These are phyloP conservation scores for Laterallus jamaicensis DNA, from an alignment of 2,113 vertebrate genomes.

Conservation along the genomic window DNA sequence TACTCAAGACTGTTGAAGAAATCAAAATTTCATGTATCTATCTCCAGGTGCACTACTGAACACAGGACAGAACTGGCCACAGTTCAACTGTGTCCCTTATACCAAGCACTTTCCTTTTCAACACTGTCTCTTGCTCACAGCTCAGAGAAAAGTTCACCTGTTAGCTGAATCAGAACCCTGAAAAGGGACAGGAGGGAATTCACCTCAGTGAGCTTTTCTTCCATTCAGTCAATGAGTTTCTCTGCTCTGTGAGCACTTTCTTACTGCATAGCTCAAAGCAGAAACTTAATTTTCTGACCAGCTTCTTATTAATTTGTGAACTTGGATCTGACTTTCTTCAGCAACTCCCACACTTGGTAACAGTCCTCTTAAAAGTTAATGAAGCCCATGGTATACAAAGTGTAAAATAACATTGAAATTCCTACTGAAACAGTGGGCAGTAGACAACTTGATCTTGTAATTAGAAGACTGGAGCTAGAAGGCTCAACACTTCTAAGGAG, in stretches of 20 bases:
- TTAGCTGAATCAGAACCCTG: neutral
- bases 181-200: neutral
- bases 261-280: neutral
- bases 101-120: neutral
- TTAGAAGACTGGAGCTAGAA: neutral
- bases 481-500: neutral
- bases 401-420: neutral
- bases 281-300: neutral
- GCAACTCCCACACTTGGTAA: neutral
- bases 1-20: neutral
- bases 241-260: neutral
- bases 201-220: neutral
- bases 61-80: neutral
- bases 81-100: neutral
- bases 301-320: neutral
- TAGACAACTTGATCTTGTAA: neutral
- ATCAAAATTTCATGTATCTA: neutral
- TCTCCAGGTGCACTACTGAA: neutral
- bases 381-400: neutral
- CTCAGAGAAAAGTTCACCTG: neutral
- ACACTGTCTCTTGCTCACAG: neutral
- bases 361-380: neutral
- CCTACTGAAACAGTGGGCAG: neutral
- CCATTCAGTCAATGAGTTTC: fast-evolving
- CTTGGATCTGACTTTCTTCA: neutral